phyloP scores from a whole-genome alignment of 2,797 vertebrate genomes.

The Hyperoplus lanceolatus region DNA sequence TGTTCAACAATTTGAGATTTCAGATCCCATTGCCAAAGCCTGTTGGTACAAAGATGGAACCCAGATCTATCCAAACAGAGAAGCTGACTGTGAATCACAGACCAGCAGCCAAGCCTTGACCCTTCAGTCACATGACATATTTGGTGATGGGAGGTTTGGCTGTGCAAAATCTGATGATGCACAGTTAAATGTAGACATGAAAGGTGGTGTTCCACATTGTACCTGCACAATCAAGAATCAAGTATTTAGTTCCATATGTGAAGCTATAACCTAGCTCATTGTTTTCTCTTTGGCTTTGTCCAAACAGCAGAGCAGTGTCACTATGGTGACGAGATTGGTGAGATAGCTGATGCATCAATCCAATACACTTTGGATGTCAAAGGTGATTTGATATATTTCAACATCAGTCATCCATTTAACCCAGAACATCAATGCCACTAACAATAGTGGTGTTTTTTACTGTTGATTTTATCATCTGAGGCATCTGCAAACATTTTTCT shows the following conservation, averaged over 20 bases:
- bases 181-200: slow-evolving; percentile 85
- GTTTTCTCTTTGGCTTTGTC: slow-evolving; percentile 91
- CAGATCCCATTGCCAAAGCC: slow-evolving; percentile 84
- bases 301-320: slow-evolving; percentile 86
- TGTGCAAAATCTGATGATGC: slow-evolving; percentile 77
- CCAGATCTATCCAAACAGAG: slow-evolving; percentile 82
- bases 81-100: slow-evolving; percentile 82
- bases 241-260: slow-evolving; percentile 66
- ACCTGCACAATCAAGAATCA: slow-evolving; percentile 77
- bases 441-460: slow-evolving; percentile 83
- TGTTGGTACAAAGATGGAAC: slow-evolving; percentile 90
- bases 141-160: slow-evolving; percentile 84
- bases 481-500: slow-evolving; percentile 56
- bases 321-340: slow-evolving; percentile 88
- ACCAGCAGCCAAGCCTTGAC: slow-evolving; percentile 78
- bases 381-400: slow-evolving; percentile 91
- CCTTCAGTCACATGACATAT: slow-evolving; percentile 72
- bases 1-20: slow-evolving; percentile 90
- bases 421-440: slow-evolving; percentile 84
- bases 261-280: slow-evolving; percentile 81
- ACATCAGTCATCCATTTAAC: slow-evolving; percentile 87
- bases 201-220: slow-evolving; percentile 88
- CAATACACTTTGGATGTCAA: slow-evolving; percentile 90
- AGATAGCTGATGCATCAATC: slow-evolving; percentile 82
- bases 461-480: slow-evolving; percentile 66